Evolutionary conservation across 2,888 invertebrate species (phyloP).

Genomic region (Gastrophysa polygoni): DNA sequence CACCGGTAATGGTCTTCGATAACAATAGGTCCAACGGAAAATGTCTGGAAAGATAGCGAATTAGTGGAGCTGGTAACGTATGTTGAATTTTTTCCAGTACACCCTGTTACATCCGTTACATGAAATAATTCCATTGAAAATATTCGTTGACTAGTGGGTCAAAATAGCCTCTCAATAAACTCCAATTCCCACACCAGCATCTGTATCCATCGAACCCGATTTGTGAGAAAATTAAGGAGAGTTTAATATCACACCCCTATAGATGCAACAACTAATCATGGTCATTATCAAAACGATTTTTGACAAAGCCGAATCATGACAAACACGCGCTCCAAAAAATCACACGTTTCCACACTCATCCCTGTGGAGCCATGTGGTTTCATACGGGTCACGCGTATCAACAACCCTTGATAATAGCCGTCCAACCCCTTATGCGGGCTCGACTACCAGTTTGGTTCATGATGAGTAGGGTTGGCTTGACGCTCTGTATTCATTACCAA

Average conservation of each 20-base stretch:
- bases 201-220: background rate
- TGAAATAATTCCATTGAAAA: too few species aligned
- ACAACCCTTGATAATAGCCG: constrained; percentile 35
- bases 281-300: constrained; percentile 5
- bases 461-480: background rate
- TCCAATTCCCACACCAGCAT: background rate
- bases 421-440: constrained; percentile 38
- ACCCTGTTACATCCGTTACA: too few species aligned
- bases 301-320: background rate
- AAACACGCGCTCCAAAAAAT: constrained; percentile 7
- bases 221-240: background rate
- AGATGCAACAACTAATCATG: background rate
- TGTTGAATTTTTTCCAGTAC: too few species aligned
- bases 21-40: too few species aligned
- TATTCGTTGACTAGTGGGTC: too few species aligned
- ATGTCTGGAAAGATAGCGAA: too few species aligned
- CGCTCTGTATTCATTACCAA: background rate
- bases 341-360: constrained; percentile 7
- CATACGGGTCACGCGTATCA: constrained; percentile 42
- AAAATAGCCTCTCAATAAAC: too few species aligned
- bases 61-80: too few species aligned
- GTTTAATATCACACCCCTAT: background rate
- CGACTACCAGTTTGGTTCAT: constrained; percentile 16
- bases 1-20: too few species aligned
- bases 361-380: constrained; percentile 35